Evolutionary conservation across 2,113 vertebrate species (phyloP).

Genomic region (Bujurquina vittata): DNA sequence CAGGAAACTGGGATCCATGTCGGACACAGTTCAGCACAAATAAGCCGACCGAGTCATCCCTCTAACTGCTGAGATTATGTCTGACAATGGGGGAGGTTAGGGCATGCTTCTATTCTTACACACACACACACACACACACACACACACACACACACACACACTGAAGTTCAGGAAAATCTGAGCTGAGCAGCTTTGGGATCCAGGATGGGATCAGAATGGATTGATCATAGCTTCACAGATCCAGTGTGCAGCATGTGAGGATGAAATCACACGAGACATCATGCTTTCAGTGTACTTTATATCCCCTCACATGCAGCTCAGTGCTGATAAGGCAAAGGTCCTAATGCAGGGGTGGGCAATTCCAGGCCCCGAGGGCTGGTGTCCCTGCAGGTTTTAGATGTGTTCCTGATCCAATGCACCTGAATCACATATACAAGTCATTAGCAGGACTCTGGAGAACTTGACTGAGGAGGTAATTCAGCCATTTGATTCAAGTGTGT

Average conservation of each 20-base stretch:
- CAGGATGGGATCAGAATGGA: slow-evolving; percentile 13
- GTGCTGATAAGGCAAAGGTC: background rate
- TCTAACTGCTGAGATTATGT: slow-evolving; percentile 42
- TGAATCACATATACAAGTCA: no score
- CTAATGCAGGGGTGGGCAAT: no score
- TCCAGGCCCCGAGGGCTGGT: no score
- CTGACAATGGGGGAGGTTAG: slow-evolving; percentile 29
- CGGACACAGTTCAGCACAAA: slow-evolving; percentile 16
- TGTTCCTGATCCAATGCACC: no score
- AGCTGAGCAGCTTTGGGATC: slow-evolving; percentile 12
- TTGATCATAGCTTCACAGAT: background rate
- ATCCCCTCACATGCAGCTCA: background rate
- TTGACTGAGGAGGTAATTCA: no score
- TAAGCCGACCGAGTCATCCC: slow-evolving; percentile 22
- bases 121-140: no score
- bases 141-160: background rate
- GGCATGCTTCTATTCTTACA: background rate
- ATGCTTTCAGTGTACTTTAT: background rate
- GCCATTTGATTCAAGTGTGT: no score
- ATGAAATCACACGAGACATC: background rate
- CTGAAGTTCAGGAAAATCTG: slow-evolving; percentile 11
- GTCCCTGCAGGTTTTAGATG: no score
- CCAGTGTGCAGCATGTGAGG: background rate
- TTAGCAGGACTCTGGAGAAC: no score
- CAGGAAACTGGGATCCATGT: slow-evolving; percentile 4